phyloP scores from a whole-genome alignment of 2,888 invertebrate genomes.

The Cremastinae sp. region DNA sequence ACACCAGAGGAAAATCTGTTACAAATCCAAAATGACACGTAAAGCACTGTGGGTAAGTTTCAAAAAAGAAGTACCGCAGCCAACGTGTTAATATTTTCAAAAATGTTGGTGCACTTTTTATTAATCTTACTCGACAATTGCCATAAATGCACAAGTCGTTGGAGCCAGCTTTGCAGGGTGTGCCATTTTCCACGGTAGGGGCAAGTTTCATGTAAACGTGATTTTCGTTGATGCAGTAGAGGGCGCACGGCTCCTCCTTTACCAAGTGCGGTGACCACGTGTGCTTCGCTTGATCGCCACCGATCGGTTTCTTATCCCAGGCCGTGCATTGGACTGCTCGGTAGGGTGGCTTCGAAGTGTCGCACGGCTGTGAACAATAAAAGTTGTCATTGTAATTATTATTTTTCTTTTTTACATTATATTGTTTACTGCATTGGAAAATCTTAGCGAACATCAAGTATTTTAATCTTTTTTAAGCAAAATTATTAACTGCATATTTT shows the following conservation, averaged over 20 bases:
- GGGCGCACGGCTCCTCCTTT: slow-evolving; percentile 86
- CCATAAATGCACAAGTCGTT: slow-evolving; percentile 92
- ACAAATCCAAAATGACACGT: no score
- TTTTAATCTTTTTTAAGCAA: no score
- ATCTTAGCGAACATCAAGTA: no score
- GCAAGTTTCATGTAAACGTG: slow-evolving; percentile 88
- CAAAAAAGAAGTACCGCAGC: neutral
- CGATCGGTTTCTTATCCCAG: slow-evolving; percentile 83
- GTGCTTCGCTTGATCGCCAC: slow-evolving; percentile 76
- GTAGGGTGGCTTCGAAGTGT: slow-evolving; percentile 86
- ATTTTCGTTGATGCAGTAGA: slow-evolving; percentile 90
- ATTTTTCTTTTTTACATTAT: no score
- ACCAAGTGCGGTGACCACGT: slow-evolving; percentile 86
- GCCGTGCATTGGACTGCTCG: slow-evolving; percentile 89
- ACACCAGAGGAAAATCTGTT: no score
- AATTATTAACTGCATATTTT: no score
- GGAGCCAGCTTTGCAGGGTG: slow-evolving; percentile 90
- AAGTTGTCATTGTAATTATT: no score
- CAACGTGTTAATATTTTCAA: neutral
- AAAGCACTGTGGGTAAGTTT: no score
- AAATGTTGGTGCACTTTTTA: neutral
- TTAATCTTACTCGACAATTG: slow-evolving; percentile 86
- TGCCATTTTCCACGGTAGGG: slow-evolving; percentile 90
- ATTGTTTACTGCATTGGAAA: no score
- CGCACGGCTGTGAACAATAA: slow-evolving; percentile 81